Evolutionary conservation across 2,888 invertebrate genomes (phyloP), one percentile per base, ranked within the genome.

Genomic region (Schizotus pectinicornis): DNA sequence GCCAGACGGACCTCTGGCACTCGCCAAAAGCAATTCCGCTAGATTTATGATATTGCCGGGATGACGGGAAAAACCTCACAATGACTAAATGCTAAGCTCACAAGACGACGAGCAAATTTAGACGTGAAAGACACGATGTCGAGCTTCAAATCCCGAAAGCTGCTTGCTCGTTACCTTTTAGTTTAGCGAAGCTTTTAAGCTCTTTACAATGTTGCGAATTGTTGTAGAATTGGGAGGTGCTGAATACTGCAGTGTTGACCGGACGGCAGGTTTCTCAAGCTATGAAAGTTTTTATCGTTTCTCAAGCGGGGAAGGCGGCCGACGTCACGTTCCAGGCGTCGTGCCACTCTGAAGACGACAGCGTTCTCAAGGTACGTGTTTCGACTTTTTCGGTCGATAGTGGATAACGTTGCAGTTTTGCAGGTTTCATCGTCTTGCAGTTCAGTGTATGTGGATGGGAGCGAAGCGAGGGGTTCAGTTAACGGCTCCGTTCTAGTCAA

Each of bases 381-480:
- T 31, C 6, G 36, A 31, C 41, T 38, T 36, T 38, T 33, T 9
- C 22, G 36, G 47, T 35, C 35, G 31, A 8, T 13, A 8, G 35
- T 13, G n/a, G 13, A 45, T 32, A 31, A 45, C 3, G n/a, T 61
- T 54, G 47, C 56, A 50, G 64, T 59, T 58, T 72, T 73, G 39
- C 78, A 97, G 96, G 96, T 97, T 22, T 94, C 96, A 3, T 92
- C 95, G 6, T 95, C 95, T 3, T 98, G 98, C 81, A 95, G 95
- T 70, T 94, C 94, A 11, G 95, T 98, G 2, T 98, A 96, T 81
- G 91, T 98, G 30, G 97, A 97, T 78, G 97, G 97, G 0, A 94
- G 95, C 5, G 97, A 98, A 81, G 92, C 93, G 60, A 86, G 95
- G 1, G 97, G 97, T 9, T 95, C 95, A 0, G 92, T 94, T 35